A percentile compares a stretch with the other conserved stretches of the same genome.
These are phyloP conservation scores for Rhamnusium bicolor DNA, from an alignment of 2,888 invertebrate species.

Conservation along the genomic window DNA sequence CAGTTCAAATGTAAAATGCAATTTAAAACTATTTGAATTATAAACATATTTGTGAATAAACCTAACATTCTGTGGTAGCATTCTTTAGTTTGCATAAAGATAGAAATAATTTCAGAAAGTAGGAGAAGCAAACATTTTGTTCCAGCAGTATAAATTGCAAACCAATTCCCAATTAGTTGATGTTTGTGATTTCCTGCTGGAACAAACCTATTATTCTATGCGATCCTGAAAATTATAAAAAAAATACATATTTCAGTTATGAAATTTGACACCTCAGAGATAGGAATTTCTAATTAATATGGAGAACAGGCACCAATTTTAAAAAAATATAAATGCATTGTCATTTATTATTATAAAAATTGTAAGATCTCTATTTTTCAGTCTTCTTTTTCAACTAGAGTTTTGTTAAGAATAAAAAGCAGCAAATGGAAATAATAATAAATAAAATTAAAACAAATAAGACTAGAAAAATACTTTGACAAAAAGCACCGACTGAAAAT, in stretches of 20 bases:
- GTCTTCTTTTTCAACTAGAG: constrained; percentile 60
- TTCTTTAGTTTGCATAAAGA: too few relatives aligned
- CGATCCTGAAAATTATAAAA: too few relatives aligned
- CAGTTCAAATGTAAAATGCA: too few relatives aligned
- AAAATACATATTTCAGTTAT: constrained; percentile 11
- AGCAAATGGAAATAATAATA: constrained; percentile 44
- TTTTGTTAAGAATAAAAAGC: constrained; percentile 46
- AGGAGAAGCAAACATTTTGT: too few relatives aligned
- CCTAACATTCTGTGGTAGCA: too few relatives aligned
- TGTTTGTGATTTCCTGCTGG: too few relatives aligned
- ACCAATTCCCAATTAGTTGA: too few relatives aligned
- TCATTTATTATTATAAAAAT: constrained; percentile 38
- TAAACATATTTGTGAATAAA: too few relatives aligned
- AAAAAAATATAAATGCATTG: constrained; percentile 46
- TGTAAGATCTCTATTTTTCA: constrained; percentile 53
- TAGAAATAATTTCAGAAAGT: too few relatives aligned
- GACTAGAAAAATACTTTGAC: constrained; percentile 44
- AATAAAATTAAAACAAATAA: constrained; percentile 42
- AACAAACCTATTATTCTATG: too few relatives aligned
- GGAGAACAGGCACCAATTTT: constrained; percentile 29
- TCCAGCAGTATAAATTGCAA: too few relatives aligned
- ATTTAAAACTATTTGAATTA: too few relatives aligned
- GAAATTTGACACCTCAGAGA: constrained; percentile 38
- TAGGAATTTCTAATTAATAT: constrained; percentile 43
- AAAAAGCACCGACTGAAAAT: constrained; percentile 40